Evolutionary conservation across 2,113 vertebrate genomes (phyloP), one percentile per base, ranked within the genome.

Genomic region (Cynocephalus volans): DNA sequence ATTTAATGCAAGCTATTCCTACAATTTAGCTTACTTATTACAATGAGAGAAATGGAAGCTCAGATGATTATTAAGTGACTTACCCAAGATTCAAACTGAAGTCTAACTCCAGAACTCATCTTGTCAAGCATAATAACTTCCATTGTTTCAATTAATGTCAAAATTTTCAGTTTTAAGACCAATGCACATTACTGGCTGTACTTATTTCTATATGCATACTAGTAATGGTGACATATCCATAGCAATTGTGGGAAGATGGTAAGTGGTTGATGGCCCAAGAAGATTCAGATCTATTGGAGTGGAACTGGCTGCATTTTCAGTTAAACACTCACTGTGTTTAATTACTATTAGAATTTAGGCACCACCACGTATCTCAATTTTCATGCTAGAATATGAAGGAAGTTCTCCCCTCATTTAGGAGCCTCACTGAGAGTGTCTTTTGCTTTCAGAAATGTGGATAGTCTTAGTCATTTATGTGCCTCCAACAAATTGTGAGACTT

Each of bases 391-490:
- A 11, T 58, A 50, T 58, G 31, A 24, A 93, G n/a, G 31, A 24
- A 93, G 31, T 31, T 36, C 14, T 36, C 41, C 14, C 3, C 13
- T 88, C 69, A 87, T 80, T 72, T 69, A 80, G 45, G 33, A 86
- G 2, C 82, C 33, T 91, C 54, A 5, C 62, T 28, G 45, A 83
- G 33, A 88, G 9, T 80, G 13, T 64, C 45, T 73, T 41, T 96
- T 90, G 36, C 17, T 91, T 97, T 95, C 52, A 95, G 67, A 96
- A 95, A 85, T 60, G 28, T 91, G 14, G 41, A 88, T 36, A 67
- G 0, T 88, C 28, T 80, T 70, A 76, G 12, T 62, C 45, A 81
- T 88, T 88, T 92, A 64, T 75, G 23, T 70, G 48, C 24, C 67
- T 60, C 15, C 24, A 48, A 92, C 36, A 91, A 96, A 85, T 81